A percentile compares a stretch with the other conserved stretches of the same genome.
These are phyloP conservation scores for Oryzias dopingdopingensis DNA, from an alignment of 2,797 vertebrate species.

Conservation along the genomic window DNA sequence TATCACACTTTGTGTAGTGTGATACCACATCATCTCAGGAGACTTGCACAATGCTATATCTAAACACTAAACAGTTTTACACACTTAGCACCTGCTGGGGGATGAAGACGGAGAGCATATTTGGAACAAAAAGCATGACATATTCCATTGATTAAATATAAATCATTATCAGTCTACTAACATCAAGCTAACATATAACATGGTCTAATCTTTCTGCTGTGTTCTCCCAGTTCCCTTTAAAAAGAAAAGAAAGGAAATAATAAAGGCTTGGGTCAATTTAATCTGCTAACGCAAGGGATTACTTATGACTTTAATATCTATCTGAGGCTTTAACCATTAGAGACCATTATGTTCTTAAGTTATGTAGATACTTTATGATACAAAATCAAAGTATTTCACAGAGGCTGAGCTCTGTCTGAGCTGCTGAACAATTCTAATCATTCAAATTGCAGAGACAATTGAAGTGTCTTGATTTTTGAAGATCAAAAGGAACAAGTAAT, in stretches of 20 bases:
- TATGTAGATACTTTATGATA: neutral
- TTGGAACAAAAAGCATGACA: neutral
- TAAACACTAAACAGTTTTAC: neutral
- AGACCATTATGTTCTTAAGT: neutral
- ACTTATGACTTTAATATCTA: too few relatives aligned
- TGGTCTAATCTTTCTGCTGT: neutral
- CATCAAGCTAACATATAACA: neutral
- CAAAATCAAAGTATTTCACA: neutral
- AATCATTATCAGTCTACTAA: neutral
- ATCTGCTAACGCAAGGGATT: too few relatives aligned
- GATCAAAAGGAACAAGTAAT: slow-evolving; percentile 48
- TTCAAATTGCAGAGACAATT: slow-evolving; percentile 21
- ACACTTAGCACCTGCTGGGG: neutral
- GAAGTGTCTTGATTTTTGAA: slow-evolving; percentile 43
- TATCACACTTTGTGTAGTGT: slow-evolving; percentile 2
- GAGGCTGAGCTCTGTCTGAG: slow-evolving; percentile 12
- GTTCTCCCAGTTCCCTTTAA: too few relatives aligned
- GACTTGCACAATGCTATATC: slow-evolving; percentile 1
- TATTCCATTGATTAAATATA: neutral
- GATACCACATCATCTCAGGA: neutral
- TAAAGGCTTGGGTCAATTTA: too few relatives aligned
- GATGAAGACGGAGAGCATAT: neutral
- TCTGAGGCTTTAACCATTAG: too few relatives aligned
- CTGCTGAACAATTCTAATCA: slow-evolving; percentile 22
- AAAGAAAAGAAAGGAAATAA: too few relatives aligned